Conservation (phyloP, 2,797 vertebrate genomes). For the Lerista edwardsae region DNA sequence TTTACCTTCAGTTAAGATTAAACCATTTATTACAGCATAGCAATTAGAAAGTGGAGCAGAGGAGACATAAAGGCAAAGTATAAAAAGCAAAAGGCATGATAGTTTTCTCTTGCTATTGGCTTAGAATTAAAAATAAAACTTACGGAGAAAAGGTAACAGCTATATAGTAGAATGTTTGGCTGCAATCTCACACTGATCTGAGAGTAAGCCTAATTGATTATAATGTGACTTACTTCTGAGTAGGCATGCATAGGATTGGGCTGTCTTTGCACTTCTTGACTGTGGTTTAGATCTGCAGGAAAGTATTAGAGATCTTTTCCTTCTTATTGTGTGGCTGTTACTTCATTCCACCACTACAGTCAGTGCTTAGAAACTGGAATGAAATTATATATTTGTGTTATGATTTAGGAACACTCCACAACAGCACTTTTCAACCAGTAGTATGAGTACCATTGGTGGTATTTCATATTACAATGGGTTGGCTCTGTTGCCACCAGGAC, state of each 20-base stretch:
- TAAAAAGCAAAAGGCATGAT: slow-evolving; percentile 16
- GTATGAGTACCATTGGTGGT: too few relatives aligned
- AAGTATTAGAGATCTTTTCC: background rate
- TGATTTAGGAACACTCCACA: too few relatives aligned
- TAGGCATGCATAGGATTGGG: too few relatives aligned
- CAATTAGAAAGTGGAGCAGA: slow-evolving; percentile 43
- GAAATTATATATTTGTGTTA: too few relatives aligned
- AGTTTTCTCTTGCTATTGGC: background rate
- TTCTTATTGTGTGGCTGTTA: background rate
- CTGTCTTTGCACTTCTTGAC: background rate
- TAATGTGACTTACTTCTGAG: too few relatives aligned
- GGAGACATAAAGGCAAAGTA: slow-evolving; percentile 29
- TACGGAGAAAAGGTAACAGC: slow-evolving; percentile 5
- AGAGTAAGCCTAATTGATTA: too few relatives aligned
- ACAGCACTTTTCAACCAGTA: too few relatives aligned
- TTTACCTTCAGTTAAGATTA: slow-evolving; percentile 45
- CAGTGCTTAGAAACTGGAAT: background rate
- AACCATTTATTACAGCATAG: slow-evolving; percentile 52
- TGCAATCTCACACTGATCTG: too few relatives aligned
- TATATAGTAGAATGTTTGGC: slow-evolving; percentile 21
- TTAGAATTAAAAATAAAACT: slow-evolving; percentile 23
- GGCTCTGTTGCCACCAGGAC: too few relatives aligned
- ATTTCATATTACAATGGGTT: too few relatives aligned
- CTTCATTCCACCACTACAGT: background rate
- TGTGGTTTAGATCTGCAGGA: background rate